Base-by-base conservation (phyloP, 2,888 invertebrate genomes). In the Erynnis tages region DNA sequence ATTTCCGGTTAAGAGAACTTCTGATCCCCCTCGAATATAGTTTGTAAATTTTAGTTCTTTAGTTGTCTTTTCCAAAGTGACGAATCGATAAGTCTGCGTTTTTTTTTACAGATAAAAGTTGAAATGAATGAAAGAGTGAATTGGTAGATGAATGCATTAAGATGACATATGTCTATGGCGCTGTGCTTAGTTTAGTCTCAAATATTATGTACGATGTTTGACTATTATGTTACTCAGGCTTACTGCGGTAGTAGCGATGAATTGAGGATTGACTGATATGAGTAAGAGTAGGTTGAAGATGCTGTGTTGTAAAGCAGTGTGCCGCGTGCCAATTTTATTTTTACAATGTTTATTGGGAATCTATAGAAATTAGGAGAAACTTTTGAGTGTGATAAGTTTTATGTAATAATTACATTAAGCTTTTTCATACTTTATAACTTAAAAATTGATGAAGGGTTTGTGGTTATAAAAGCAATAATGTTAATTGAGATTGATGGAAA, bases 61-160 rank as follows among this genome's bases (percentile, higher is more conserved):
- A 83, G 71, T 77, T 79, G 69, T 82, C 73, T 79, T 85, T 88
- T 83, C 85, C 85, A 88, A 86, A 86, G 87, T 84, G 83, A 86
- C 81, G 81, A 85, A 84, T 83, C 73, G 78, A 84, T 83, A 85
- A 87, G 87, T 86, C 86, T 87, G 87, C 75, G 76, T 82, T 77
- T 82, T 76, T 77, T 71, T 77, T 71, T 67, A 79, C 69, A 76
- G 73, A 68, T 78, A 71, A 69, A 72, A 73, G 73, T 78, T 69
- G 67, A 75, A 69, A 71, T 71, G 66, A 74, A 69, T 69, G 69
- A 66, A 70, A 71, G 70, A 66, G 65, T 75, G 73, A 76, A 67
- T 63, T 62, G 54, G 60, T 66, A 65, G 71, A 73, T 69, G 75
- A 67, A 71, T 73, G 77, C 73, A 70, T 69, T 69, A 37, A 19